These are phyloP conservation scores for Ia io DNA, from an alignment of 2,113 vertebrate genomes.

Conservation along the genomic window DNA sequence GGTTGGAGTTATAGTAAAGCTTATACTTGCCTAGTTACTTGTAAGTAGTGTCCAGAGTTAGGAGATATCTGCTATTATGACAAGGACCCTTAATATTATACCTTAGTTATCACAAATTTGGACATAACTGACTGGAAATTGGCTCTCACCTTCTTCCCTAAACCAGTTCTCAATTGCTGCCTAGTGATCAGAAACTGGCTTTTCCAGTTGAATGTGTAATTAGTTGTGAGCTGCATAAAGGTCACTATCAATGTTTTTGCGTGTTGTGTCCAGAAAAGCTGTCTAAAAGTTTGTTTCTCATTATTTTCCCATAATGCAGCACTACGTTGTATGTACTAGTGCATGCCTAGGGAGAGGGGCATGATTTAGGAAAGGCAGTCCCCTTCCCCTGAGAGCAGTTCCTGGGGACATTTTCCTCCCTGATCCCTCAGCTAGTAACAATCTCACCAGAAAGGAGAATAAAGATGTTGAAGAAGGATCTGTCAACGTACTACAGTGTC, in stretches of 20 bases:
- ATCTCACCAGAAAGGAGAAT: not conserved
- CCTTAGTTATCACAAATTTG: not conserved
- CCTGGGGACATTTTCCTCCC: not conserved
- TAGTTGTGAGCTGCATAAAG: not conserved
- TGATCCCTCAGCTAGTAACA: not conserved
- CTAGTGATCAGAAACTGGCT: not conserved
- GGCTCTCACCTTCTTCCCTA: not conserved
- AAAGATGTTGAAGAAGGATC: not conserved
- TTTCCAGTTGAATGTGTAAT: not conserved
- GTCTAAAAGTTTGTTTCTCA: not conserved
- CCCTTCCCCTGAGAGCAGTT: not conserved
- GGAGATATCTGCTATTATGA: not conserved
- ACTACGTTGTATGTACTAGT: not conserved
- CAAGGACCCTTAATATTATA: not conserved
- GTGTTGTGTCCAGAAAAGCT: not conserved
- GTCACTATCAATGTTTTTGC: not conserved
- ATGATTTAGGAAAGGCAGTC: not conserved
- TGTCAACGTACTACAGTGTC: not conserved
- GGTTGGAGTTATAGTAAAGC: not conserved
- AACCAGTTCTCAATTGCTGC: not conserved
- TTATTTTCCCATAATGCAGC: not conserved
- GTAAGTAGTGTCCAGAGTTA: not conserved
- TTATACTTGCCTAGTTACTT: not conserved
- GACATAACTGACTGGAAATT: not conserved
- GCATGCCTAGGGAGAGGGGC: not conserved